phyloP scores from a whole-genome alignment of 2,888 invertebrate species.

The Chrysolina haemoptera region DNA sequence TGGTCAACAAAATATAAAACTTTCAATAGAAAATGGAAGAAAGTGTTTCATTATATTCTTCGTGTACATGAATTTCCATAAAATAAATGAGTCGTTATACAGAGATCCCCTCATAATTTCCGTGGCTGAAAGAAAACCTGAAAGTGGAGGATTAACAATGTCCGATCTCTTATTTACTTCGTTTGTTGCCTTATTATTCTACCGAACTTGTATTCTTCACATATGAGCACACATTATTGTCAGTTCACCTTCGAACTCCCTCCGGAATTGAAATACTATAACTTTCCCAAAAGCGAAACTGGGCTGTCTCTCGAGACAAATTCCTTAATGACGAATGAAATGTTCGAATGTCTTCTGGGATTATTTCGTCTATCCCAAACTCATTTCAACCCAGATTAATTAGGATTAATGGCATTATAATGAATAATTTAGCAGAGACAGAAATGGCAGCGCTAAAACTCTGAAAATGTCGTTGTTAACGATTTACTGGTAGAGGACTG shows the following conservation, averaged over 20 bases:
- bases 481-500: slow-evolving; percentile 28
- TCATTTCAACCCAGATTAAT: slow-evolving; percentile 48
- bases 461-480: slow-evolving; percentile 49
- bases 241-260: not conserved
- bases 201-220: no score
- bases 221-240: not conserved
- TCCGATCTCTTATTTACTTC: no score
- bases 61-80: no score
- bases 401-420: slow-evolving; percentile 52
- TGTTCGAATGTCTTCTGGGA: slow-evolving; percentile 38
- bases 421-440: slow-evolving; percentile 47
- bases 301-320: not conserved
- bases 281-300: not conserved
- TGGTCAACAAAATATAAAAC: no score
- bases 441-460: slow-evolving; percentile 34
- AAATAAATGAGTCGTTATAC: no score
- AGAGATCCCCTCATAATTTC: no score
- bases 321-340: slow-evolving; percentile 17
- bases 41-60: no score
- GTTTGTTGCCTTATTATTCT: no score
- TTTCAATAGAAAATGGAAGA: no score
- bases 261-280: not conserved
- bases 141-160: no score
- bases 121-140: no score
- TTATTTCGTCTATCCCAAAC: slow-evolving; percentile 48